Evolutionary conservation across 2,797 vertebrate species (phyloP).

Genomic region (Toxotes lorentzi): DNA sequence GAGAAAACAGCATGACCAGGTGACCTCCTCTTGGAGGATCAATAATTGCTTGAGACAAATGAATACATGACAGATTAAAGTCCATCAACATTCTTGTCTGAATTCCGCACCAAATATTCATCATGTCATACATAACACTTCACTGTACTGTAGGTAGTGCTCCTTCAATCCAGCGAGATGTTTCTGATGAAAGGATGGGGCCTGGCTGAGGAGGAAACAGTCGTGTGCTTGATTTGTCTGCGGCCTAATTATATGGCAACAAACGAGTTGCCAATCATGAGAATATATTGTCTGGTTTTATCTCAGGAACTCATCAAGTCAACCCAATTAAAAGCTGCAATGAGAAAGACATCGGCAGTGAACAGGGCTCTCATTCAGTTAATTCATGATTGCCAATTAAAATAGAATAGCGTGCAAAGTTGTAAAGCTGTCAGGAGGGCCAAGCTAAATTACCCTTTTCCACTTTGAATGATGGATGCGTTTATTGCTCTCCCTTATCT

Average conservation of each 20-base stretch:
- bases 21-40: slow-evolving; percentile 16
- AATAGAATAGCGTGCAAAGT: slow-evolving; percentile 85
- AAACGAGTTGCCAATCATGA: slow-evolving; percentile 87
- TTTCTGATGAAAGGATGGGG: slow-evolving; percentile 37
- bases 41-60: slow-evolving; percentile 25
- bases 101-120: slow-evolving; percentile 21
- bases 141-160: slow-evolving; percentile 14
- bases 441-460: slow-evolving; percentile 86
- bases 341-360: slow-evolving; percentile 79
- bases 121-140: slow-evolving; percentile 17
- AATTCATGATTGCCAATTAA: slow-evolving; percentile 90
- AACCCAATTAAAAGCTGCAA: slow-evolving; percentile 87
- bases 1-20: slow-evolving; percentile 8
- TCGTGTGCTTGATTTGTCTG: slow-evolving; percentile 76
- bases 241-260: slow-evolving; percentile 85
- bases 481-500: slow-evolving; percentile 83
- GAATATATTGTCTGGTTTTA: slow-evolving; percentile 87
- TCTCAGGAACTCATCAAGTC: slow-evolving; percentile 87
- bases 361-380: slow-evolving; percentile 84
- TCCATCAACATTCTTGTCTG: background rate
- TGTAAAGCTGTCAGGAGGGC: slow-evolving; percentile 86
- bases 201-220: slow-evolving; percentile 57
- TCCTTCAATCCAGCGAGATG: slow-evolving; percentile 27
- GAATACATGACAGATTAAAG: slow-evolving; percentile 25
- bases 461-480: slow-evolving; percentile 86